These are phyloP conservation scores for Sciurus carolinensis DNA, from an alignment of 2,797 vertebrate species.

Conservation along the genomic window DNA sequence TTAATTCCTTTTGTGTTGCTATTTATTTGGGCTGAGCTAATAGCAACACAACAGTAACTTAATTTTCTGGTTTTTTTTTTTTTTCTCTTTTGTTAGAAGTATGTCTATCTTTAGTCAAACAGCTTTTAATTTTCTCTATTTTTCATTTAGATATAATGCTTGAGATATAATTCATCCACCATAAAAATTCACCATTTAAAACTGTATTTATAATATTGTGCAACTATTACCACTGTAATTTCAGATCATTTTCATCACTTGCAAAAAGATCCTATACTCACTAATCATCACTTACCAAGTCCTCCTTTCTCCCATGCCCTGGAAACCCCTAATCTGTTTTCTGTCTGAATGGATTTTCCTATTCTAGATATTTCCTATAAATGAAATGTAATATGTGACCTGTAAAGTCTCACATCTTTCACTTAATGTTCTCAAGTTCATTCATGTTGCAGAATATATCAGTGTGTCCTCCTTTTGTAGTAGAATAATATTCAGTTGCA, in stretches of 20 bases:
- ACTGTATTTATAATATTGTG: not conserved
- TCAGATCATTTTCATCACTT: not conserved
- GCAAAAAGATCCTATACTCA: not conserved
- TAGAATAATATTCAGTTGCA: not conserved
- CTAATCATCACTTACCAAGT: not conserved
- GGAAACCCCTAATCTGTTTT: too few relatives aligned
- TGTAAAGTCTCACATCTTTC: not conserved
- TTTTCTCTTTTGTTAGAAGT: not conserved
- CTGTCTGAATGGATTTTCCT: not conserved
- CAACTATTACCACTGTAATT: not conserved
- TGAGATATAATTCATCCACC: not conserved
- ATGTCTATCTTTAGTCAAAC: not conserved
- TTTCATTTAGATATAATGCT: not conserved
- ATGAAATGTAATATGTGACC: not conserved
- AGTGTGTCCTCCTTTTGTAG: not conserved
- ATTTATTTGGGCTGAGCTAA: not conserved
- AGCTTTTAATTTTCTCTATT: conserved; percentile 12
- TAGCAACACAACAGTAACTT: not conserved
- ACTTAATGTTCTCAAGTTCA: not conserved
- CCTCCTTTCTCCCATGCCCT: not conserved
- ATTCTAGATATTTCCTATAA: not conserved
- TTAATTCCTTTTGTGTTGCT: not conserved
- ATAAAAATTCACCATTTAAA: not conserved
- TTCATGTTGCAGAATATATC: not conserved
- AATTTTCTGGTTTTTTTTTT: not conserved